Percentiles rank a stretch among this genome's conserved stretches.
These are phyloP conservation scores for Matsumurasca onukii DNA, from an alignment of 1,140 invertebrate genomes.

Conservation along the genomic window DNA sequence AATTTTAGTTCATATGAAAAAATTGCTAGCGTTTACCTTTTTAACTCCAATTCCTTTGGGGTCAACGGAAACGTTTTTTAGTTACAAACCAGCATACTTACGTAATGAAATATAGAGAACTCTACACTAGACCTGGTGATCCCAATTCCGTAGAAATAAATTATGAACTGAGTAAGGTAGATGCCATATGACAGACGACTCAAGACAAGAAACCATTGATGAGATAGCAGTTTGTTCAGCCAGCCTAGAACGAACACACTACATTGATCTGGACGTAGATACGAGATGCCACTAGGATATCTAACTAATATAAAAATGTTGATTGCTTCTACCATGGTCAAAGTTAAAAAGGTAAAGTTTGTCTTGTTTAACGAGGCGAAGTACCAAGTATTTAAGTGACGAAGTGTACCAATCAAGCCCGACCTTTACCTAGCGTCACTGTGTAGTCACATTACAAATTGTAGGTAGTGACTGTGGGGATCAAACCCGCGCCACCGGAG, in stretches of 20 bases:
- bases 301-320: not conserved
- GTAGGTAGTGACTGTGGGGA: too few relatives aligned
- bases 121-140: conserved; percentile 55
- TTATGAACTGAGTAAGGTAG: conserved; percentile 70
- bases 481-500: too few relatives aligned
- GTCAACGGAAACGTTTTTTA: too few relatives aligned
- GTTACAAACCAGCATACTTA: too few relatives aligned
- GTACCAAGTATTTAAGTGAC: not conserved
- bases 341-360: not conserved
- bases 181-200: conserved; percentile 70
- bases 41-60: too few relatives aligned
- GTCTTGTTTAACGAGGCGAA: not conserved
- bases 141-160: conserved; percentile 62
- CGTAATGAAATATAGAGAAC: conserved; percentile 54
- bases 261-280: not conserved
- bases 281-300: not conserved
- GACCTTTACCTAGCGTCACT: too few relatives aligned
- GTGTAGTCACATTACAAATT: too few relatives aligned
- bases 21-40: too few relatives aligned
- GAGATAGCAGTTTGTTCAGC: conserved; percentile 65
- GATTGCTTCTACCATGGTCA: not conserved
- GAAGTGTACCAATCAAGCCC: not conserved
- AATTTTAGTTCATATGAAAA: too few relatives aligned
- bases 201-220: conserved; percentile 61
- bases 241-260: conserved; percentile 51